Evolutionary conservation across 2,797 vertebrate genomes (phyloP).

Genomic region (Pseudochromis fuscus): DNA sequence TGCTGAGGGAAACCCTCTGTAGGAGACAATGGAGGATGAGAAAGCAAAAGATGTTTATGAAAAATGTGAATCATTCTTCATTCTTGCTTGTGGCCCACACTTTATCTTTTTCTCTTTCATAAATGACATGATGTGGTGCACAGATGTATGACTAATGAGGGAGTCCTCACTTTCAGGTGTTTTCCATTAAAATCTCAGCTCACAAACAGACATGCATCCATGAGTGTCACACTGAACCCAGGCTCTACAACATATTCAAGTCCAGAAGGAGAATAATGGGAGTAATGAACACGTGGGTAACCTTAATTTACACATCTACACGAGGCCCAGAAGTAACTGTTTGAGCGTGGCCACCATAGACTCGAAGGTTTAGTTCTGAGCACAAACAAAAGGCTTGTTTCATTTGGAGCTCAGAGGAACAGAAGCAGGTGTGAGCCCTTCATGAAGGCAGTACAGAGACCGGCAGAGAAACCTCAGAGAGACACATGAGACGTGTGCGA

Average conservation of each 20-base stretch:
- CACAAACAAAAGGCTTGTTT: conserved; percentile 55
- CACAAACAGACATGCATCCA: conserved; percentile 23
- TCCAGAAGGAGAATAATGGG: not conserved
- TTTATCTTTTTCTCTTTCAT: conserved; percentile 75
- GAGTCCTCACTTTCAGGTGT: conserved; percentile 81
- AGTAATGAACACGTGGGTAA: too few relatives aligned
- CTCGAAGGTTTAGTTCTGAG: conserved; percentile 11
- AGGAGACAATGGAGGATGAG: conserved; percentile 64
- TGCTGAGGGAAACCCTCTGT: conserved; percentile 73
- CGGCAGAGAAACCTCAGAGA: conserved; percentile 85
- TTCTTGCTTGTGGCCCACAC: conserved; percentile 71
- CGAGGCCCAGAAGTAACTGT: not conserved
- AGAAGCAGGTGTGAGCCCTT: conserved; percentile 73
- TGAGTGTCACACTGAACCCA: not conserved
- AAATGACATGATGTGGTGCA: conserved; percentile 72
- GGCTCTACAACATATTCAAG: not conserved
- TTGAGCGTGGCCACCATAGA: conserved; percentile 4
- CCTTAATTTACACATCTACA: not conserved
- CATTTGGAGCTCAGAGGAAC: conserved; percentile 61
- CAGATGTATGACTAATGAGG: conserved; percentile 78
- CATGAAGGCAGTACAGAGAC: conserved; percentile 71
- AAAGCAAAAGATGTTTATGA: conserved; percentile 48
- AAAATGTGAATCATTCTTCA: conserved; percentile 73
- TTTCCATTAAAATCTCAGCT: conserved; percentile 73
- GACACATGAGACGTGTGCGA: conserved; percentile 83